phyloP scores from a whole-genome alignment of 2,888 invertebrate genomes.

The Belgica antarctica region DNA sequence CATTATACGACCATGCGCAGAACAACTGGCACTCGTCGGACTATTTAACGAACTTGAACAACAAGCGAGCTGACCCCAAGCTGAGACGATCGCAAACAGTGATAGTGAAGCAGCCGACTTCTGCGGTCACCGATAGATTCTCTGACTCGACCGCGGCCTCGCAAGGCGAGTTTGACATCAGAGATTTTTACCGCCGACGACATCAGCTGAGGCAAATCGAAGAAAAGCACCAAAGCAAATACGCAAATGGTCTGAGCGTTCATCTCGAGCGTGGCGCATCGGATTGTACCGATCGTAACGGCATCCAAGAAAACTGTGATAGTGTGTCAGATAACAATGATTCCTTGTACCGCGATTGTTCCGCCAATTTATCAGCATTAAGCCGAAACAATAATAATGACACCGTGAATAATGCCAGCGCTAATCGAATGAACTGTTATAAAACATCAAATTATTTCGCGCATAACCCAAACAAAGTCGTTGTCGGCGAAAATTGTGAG shows the following conservation, averaged over 20 bases:
- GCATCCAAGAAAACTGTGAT: conserved; percentile 3
- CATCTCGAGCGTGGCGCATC: not conserved
- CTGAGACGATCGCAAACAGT: conserved; percentile 54
- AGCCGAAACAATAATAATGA: not conserved
- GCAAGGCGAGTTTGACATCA: conserved; percentile 1
- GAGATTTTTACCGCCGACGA: conserved; percentile 9
- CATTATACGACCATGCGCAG: conserved; percentile 24
- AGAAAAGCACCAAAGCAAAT: not conserved
- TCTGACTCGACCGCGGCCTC: not conserved
- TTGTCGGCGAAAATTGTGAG: not conserved
- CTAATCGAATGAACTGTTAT: conserved; percentile 42
- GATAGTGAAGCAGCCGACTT: conserved; percentile 48
- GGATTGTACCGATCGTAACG: not conserved
- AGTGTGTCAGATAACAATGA: not conserved
- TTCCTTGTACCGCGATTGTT: not conserved
- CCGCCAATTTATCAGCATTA: conserved; percentile 15
- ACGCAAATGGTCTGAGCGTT: not conserved
- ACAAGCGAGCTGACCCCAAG: conserved; percentile 9
- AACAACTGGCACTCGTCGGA: conserved; percentile 30
- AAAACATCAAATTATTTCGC: conserved; percentile 17
- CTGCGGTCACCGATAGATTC: conserved; percentile 25
- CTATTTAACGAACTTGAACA: not conserved
- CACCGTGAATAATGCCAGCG: not conserved
- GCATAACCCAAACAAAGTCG: not conserved
- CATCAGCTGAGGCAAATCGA: not conserved